phyloP scores from a whole-genome alignment of 2,113 vertebrate genomes.

The Alethe diademata region DNA sequence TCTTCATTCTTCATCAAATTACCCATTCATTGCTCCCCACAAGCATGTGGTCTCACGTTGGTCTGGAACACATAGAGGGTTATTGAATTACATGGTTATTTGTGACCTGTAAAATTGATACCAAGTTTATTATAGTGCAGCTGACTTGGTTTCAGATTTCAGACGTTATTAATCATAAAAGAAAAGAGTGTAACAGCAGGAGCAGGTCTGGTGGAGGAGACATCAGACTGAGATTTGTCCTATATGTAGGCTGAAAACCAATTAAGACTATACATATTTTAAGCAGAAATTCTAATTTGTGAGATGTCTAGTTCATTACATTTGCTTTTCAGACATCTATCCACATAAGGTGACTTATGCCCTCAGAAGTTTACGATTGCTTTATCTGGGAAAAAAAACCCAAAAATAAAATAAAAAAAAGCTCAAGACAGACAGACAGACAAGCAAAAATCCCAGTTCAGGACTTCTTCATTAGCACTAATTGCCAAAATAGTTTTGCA shows the following conservation, averaged over 20 bases:
- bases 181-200: conserved; percentile 46
- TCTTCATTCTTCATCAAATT: conserved; percentile 43
- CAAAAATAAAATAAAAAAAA: not conserved
- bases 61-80: conserved; percentile 54
- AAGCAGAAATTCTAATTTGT: not conserved
- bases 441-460: not conserved
- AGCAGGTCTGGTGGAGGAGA: conserved; percentile 33
- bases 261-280: not conserved
- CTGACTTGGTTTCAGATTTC: conserved; percentile 65
- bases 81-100: conserved; percentile 71
- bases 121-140: conserved; percentile 65
- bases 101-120: conserved; percentile 73
- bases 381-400: not conserved
- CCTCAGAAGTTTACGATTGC: not conserved
- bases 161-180: conserved; percentile 64
- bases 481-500: not conserved
- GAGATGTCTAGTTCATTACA: not conserved
- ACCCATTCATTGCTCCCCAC: conserved; percentile 15
- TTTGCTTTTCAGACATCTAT: not conserved
- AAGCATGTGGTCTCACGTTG: conserved; percentile 1
- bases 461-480: not conserved
- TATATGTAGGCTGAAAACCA: not conserved
- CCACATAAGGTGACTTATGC: not conserved
- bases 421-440: not conserved
- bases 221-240: conserved; percentile 19